A percentile compares a stretch with the other conserved stretches of the same genome.
These are phyloP conservation scores for Lepidocyrtinus sp. DNA, from an alignment of 2,888 invertebrate genomes.

Conservation along the genomic window DNA sequence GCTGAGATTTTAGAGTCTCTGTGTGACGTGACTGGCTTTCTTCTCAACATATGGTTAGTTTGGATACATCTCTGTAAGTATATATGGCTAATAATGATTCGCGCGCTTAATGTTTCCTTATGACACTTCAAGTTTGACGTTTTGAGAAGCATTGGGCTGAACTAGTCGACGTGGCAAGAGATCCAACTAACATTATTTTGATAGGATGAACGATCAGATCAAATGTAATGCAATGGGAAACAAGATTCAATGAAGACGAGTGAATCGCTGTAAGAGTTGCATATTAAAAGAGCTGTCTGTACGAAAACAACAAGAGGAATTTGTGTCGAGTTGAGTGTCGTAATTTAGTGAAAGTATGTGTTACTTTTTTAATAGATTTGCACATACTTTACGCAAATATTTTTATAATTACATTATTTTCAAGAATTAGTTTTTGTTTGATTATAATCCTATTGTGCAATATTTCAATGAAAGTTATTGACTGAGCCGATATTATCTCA, in stretches of 20 bases:
- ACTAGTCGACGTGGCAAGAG: slow-evolving; percentile 45
- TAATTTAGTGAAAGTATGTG: background rate
- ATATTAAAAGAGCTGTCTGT: slow-evolving; percentile 10
- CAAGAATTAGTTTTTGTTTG: background rate
- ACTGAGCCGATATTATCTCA: background rate
- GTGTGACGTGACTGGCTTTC: background rate
- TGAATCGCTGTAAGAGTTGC: background rate
- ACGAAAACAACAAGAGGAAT: background rate
- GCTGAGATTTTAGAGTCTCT: background rate
- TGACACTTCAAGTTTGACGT: slow-evolving; percentile 49
- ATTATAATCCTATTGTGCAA: background rate
- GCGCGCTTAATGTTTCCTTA: slow-evolving; percentile 29
- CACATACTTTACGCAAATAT: background rate
- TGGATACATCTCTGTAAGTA: background rate
- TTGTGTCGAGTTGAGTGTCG: background rate
- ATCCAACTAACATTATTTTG: background rate
- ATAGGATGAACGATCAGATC: background rate
- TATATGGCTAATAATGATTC: background rate
- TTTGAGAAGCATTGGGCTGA: slow-evolving; percentile 25
- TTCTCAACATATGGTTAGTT: background rate
- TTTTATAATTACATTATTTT: background rate
- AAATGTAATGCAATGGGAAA: no score
- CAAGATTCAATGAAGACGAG: background rate
- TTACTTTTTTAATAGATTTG: background rate
- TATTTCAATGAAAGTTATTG: background rate